These are phyloP conservation scores for Acanthosepion pharaonis DNA, from an alignment of 2,888 invertebrate genomes.

Conservation along the genomic window DNA sequence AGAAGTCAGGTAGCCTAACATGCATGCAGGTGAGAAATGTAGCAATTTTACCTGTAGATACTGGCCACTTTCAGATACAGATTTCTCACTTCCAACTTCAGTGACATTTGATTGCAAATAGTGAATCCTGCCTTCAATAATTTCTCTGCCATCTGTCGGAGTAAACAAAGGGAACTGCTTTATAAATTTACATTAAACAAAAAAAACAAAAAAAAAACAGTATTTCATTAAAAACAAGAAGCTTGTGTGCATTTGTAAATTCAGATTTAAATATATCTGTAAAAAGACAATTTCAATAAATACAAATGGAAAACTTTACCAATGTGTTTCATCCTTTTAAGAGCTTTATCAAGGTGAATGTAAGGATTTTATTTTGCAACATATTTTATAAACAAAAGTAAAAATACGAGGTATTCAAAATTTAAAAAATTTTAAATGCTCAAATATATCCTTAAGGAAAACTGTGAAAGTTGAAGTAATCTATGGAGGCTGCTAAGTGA, in stretches of 20 bases:
- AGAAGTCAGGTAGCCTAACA: neutral
- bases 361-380: too few relatives aligned
- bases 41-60: slow-evolving; percentile 62
- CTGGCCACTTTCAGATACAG: slow-evolving; percentile 76
- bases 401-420: too few relatives aligned
- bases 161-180: neutral
- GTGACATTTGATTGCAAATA: slow-evolving; percentile 80
- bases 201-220: neutral
- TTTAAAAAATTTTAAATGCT: too few relatives aligned
- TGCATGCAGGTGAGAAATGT: neutral
- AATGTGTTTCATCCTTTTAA: too few relatives aligned
- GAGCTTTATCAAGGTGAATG: too few relatives aligned
- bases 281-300: too few relatives aligned
- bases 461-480: too few relatives aligned
- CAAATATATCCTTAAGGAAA: too few relatives aligned
- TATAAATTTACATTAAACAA: neutral
- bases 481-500: too few relatives aligned
- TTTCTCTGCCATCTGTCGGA: slow-evolving; percentile 75
- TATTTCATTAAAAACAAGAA: neutral
- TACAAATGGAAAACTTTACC: too few relatives aligned
- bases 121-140: slow-evolving; percentile 76
- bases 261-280: too few relatives aligned
- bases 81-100: slow-evolving; percentile 83
- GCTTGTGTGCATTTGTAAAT: neutral
- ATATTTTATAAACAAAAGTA: too few relatives aligned